Evolutionary conservation across 2,888 invertebrate species (phyloP), one percentile per base, ranked within the genome.

Genomic region (Volucella bombylans): DNA sequence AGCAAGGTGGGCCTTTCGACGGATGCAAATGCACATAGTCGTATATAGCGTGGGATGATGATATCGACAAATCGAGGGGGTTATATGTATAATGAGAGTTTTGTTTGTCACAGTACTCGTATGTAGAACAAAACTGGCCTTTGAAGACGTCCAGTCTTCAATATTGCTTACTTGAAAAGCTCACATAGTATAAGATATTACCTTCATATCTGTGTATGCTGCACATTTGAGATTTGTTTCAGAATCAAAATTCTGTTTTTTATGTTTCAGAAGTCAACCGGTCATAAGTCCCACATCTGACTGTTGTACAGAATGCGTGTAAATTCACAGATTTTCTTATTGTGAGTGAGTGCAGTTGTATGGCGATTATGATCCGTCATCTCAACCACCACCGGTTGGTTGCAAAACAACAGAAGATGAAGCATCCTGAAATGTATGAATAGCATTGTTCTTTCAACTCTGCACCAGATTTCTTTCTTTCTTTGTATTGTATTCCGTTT

Each of bases 361-460:
- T 39, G 6, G 45, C 59, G 62, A 80, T 73, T 72, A 80, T 73
- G 80, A 62, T 59, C 31, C 61, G 11, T 4, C 61, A 54, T 59
- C 62, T 54, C 18, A 68, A 47, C 76, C 64, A 69, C 57, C 64
- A 45, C 11, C 43, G 62, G 45, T 6, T 41, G 6, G n/a, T n/a
- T n/a, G 31, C 6, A 6, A 6, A 31, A 57, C 43, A 49, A 45
- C 50, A 38, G 41, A 11, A 54, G 61, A 4, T 50, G 41, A 14
- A 23, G 11, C 43, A 15, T 62, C 67, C 31, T 31, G 31, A 31
- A 31, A 31, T 31, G 31, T 4, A 31, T 6, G 6, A 45, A 62
- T 18, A 62, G 1, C 65, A 61, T 72, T 61, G 65, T 72, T 71
- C 62, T 64, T 74, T 54, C 38, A 59, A 54, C 45, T 39, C 52